Percentiles rank a stretch among this genome's conserved stretches.
Evolutionary conservation across 2,113 vertebrate genomes (phyloP).

Genomic region (Otus sunia): DNA sequence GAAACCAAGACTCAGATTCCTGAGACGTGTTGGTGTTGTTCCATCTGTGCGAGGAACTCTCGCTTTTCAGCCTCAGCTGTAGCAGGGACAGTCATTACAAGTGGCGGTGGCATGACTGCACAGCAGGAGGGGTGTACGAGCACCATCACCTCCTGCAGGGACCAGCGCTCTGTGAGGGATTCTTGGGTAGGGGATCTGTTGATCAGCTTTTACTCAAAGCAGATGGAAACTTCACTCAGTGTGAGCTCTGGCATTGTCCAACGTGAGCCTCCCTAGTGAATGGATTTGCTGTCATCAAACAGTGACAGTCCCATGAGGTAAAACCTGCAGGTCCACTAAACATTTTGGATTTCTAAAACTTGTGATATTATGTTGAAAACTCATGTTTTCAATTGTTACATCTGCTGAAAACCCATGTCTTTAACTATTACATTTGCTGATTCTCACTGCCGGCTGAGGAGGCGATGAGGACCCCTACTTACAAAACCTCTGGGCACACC

Average conservation of each 20-base stretch:
- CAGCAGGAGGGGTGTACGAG: neutral
- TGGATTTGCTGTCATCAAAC: neutral
- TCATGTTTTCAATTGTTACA: neutral
- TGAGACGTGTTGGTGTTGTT: neutral
- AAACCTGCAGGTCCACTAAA: neutral
- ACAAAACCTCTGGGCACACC: neutral
- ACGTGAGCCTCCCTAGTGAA: accelerated
- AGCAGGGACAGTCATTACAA: neutral
- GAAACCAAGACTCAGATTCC: neutral
- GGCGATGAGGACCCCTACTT: neutral
- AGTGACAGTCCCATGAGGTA: neutral
- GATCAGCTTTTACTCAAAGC: neutral
- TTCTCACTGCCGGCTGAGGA: neutral
- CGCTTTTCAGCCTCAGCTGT: neutral
- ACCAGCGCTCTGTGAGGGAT: neutral
- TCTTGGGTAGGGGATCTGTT: neutral
- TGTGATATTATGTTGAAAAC: neutral
- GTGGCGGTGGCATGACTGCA: accelerated
- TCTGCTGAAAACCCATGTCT: neutral
- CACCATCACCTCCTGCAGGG: neutral
- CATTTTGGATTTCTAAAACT: neutral
- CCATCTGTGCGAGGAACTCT: neutral
- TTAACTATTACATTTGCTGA: neutral
- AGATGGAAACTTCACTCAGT: neutral
- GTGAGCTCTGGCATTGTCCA: neutral